phyloP scores from a whole-genome alignment of 1,140 invertebrate genomes.

The Meloidogyne hapla region DNA sequence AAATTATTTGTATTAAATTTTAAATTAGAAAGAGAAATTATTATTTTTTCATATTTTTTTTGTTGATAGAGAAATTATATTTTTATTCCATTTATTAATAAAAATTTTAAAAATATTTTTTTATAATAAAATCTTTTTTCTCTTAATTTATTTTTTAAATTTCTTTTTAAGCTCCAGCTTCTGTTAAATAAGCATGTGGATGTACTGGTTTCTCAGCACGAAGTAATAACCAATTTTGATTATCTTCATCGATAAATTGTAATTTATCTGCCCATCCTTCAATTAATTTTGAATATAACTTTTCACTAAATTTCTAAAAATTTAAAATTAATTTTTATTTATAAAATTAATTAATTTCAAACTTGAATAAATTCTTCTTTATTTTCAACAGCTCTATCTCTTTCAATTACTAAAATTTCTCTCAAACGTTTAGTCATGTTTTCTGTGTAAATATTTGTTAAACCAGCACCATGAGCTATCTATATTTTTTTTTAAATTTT shows the following conservation, averaged over 20 bases:
- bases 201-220: slow-evolving; percentile 40
- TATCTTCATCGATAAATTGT: slow-evolving; percentile 48
- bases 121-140: background rate
- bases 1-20: background rate
- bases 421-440: slow-evolving; percentile 69
- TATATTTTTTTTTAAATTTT: slow-evolving; percentile 32
- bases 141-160: background rate
- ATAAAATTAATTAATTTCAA: background rate
- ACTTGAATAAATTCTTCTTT: slow-evolving; percentile 68
- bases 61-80: too few species aligned
- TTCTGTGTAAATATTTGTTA: slow-evolving; percentile 67
- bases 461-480: slow-evolving; percentile 67
- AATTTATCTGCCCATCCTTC: slow-evolving; percentile 50
- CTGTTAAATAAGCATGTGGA: slow-evolving; percentile 29
- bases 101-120: too few species aligned
- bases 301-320: slow-evolving; percentile 37
- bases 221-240: slow-evolving; percentile 49
- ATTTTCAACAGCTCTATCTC: slow-evolving; percentile 65
- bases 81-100: too few species aligned
- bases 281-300: slow-evolving; percentile 36
- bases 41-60: too few species aligned
- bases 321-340: background rate
- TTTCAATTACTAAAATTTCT: slow-evolving; percentile 68
- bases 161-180: slow-evolving; percentile 25
- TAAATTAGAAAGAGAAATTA: background rate